Base-by-base conservation (phyloP, 64 coral and sea anemone genomes). In the Trachythela sp. region DNA sequence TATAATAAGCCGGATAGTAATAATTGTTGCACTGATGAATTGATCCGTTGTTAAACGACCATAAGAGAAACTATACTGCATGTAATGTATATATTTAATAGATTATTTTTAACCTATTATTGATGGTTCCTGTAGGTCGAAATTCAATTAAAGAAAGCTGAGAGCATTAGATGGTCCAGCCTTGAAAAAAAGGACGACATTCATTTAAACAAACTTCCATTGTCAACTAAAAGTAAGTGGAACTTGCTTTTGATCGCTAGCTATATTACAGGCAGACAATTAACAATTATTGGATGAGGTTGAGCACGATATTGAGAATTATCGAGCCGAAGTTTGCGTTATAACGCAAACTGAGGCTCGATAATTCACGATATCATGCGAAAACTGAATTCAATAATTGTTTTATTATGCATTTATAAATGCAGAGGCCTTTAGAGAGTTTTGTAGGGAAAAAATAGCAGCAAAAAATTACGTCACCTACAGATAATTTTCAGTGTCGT, bases 71-170 rank as follows among this genome's bases (percentile, higher is more conserved):
- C 49, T 11, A 52, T 52, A 49, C 15, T 20, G 49, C 13, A 15
- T 20, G 8, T 52, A 20, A 20, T 52, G 49, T 15, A 20, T 20
- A 15, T 52, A 52, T 52, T 20, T 15, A 52, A 52, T 15, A 52
- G 22, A n/a, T n/a, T 20, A 52, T 52, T 11, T 52, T 52, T 52
- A 11, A 20, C 13, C 22, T 20, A 15, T 11, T 15, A 52, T 11
- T 52, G 13, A 1, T 52, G 49, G 13, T 64, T 20, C 26, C 26
- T 80, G 20, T 80, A 80, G 75, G 8, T 80, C 17, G 75, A 80
- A 80, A 80, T 80, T 36, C 75, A 37, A 38, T 39, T 80, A 30
- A 37, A 80, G 75, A 80, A 80, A 80, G 75, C 75, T 13, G 75
- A 80, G 37, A 39, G 31, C 8, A 80, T 80, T 1, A 80, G 75